phyloP scores from a whole-genome alignment of 2,888 invertebrate species.

The Pyrgus malvae region DNA sequence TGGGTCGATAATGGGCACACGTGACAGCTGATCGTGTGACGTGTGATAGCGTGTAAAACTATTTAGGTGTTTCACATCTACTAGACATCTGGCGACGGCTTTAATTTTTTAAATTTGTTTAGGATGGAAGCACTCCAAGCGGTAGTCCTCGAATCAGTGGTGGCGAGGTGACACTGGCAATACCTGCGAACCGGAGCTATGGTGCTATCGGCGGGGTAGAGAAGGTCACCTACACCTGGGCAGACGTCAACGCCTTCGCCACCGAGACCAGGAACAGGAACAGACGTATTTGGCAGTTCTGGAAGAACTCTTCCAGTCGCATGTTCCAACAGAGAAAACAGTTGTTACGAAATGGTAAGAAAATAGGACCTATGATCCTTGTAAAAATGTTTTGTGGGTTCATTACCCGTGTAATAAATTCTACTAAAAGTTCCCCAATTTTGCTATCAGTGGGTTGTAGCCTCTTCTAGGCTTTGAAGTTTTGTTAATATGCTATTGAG shows the following conservation, averaged over 20 bases:
- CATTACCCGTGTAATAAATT: too few relatives aligned
- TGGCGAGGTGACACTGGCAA: slow-evolving; percentile 56
- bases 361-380: neutral
- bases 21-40: too few relatives aligned
- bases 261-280: slow-evolving; percentile 77
- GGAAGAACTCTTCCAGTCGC: slow-evolving; percentile 57
- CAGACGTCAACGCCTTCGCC: slow-evolving; percentile 88
- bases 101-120: too few relatives aligned
- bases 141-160: slow-evolving; percentile 57
- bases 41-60: too few relatives aligned
- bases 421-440: too few relatives aligned
- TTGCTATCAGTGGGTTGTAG: too few relatives aligned
- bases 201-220: slow-evolving; percentile 67
- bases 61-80: too few relatives aligned
- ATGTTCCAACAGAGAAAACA: slow-evolving; percentile 84
- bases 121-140: slow-evolving; percentile 56
- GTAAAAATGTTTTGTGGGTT: neutral
- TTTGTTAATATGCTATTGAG: too few relatives aligned
- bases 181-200: slow-evolving; percentile 58
- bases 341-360: slow-evolving; percentile 87
- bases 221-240: slow-evolving; percentile 89
- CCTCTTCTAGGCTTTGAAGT: too few relatives aligned
- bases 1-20: too few relatives aligned
- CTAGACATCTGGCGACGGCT: too few relatives aligned
- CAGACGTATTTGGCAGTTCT: slow-evolving; percentile 70